Base-by-base conservation (phyloP, 2,888 invertebrate species). In the Nebria brevicollis region DNA sequence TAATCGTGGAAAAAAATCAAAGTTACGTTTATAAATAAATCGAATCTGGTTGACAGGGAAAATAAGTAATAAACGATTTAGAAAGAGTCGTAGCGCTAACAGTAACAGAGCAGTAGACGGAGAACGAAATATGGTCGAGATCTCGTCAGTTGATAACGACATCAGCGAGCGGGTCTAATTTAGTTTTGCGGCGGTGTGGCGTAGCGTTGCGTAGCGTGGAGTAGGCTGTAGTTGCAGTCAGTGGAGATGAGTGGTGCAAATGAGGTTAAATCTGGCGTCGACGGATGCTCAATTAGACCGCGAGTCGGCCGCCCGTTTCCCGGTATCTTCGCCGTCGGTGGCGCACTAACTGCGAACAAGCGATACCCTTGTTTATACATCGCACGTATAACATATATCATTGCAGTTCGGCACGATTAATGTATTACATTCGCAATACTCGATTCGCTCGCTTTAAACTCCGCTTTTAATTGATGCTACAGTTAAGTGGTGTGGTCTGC, bases 201-300 rank as follows among this genome's bases (percentile, higher is more conserved):
- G 54, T 13, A 6, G 4, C 54, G 54, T 34, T 2, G 34, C 34
- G 54, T 34, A 0, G 34, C 34, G 34, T 5, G 34, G 34, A 34
- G 34, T 34, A 34, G 34, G 34, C 34, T 34, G 34, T 34, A 34
- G 34, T 34, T 34, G 34, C 34, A 34, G 34, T 34, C 54, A 54
- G 54, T 54, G n/a, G 73, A 76, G 81, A 81, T 81, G 77, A 81
- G 81, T 82, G 82, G 77, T 78, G 76, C 79, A 79, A 77, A 80
- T 79, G 83, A 82, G 79, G 77, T 81, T 77, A 72, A 78, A 77
- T 83, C 82, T 83, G 82, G 76, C 83, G 82, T 79, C 77, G 83
- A 77, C 80, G 82, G 79, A 81, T 75, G 74, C 77, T 77, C 82
- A 81, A 82, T 82, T 81, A 82, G 77, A 74, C 72, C 26, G 42